Percentiles rank a stretch among this genome's conserved stretches.
Conservation (phyloP, 37 sponge, comb jelly and placozoan species). For the Axinella damicornis region DNA sequence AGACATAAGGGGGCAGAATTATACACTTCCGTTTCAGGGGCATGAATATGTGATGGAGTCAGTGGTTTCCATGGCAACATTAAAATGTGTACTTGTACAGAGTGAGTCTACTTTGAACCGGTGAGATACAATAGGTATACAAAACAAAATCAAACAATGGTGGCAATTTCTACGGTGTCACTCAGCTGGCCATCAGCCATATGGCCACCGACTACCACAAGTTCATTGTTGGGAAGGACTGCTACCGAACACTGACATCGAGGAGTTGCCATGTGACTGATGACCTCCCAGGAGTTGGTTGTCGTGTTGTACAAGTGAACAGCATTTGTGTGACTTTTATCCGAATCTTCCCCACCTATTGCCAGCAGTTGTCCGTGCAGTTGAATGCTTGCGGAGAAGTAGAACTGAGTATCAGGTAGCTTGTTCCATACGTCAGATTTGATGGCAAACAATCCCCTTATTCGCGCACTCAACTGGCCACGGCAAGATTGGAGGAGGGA, state of each 20-base stretch:
- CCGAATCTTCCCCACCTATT: not conserved
- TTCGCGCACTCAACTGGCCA: not conserved
- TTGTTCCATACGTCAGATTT: not conserved
- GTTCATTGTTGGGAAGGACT: conserved; percentile 5
- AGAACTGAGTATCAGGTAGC: not conserved
- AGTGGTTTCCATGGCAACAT: no score
- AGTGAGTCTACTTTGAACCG: no score
- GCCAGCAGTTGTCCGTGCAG: conserved; percentile 5
- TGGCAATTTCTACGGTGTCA: conserved; percentile 5
- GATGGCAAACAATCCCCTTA: not conserved
- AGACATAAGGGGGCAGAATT: no score
- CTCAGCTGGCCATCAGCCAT: not conserved
- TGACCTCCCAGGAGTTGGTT: conserved; percentile 12
- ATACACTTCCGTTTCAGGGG: no score
- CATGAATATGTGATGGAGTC: no score
- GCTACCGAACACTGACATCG: not conserved
- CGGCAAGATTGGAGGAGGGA: conserved; percentile 1
- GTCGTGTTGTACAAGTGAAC: not conserved
- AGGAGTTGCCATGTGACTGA: not conserved
- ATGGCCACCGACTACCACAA: not conserved
- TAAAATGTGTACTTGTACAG: no score
- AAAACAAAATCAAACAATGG: not conserved
- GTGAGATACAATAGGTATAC: no score
- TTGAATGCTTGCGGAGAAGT: not conserved
- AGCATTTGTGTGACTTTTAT: not conserved